Evolutionary conservation across 2,888 invertebrate species (phyloP), one percentile per base, ranked within the genome.

Genomic region (Watsonalla cultraria): DNA sequence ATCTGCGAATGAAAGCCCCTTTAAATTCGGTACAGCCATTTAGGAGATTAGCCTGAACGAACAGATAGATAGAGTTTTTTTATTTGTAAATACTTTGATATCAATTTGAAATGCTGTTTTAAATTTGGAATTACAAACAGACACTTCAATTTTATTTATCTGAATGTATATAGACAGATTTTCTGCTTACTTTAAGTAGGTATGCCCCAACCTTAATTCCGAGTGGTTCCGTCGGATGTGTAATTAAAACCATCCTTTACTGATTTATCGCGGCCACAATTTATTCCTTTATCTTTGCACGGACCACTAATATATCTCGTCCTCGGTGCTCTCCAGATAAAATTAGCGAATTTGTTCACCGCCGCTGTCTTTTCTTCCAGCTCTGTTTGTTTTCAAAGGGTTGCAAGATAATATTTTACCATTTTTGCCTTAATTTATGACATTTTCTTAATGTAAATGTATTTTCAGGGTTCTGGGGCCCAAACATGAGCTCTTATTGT

Each of bases 161-260:
- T n/a, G n/a, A n/a, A n/a, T n/a, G n/a, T n/a, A n/a, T n/a, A n/a
- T n/a, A n/a, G n/a, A n/a, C n/a, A n/a, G n/a, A n/a, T n/a, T n/a
- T n/a, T n/a, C n/a, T n/a, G n/a, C n/a, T n/a, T n/a, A n/a, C n/a
- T 37, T 8, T 2, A 2, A 37, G 37, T 45, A 54, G 54, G 61
- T 74, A 68, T 74, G 56, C 49, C 58, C 47, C 67, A 54, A 51
- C 57, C 62, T 67, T 62, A 60, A 60, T 61, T 48, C 62, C 53
- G 56, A 69, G 66, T 67, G 75, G 73, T 78, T 78, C 76, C 76
- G 62, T 67, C 70, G 79, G 80, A 76, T 76, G 82, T 82, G 78
- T 89, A 89, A 90, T 90, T 90, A 90, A 89, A 90, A 87, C 86
- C 89, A 87, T 86, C 83, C 85, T 86, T 83, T 82, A 78, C 83